Evolutionary conservation across 2,888 invertebrate species (phyloP).

Genomic region (Crepidodera aurea): DNA sequence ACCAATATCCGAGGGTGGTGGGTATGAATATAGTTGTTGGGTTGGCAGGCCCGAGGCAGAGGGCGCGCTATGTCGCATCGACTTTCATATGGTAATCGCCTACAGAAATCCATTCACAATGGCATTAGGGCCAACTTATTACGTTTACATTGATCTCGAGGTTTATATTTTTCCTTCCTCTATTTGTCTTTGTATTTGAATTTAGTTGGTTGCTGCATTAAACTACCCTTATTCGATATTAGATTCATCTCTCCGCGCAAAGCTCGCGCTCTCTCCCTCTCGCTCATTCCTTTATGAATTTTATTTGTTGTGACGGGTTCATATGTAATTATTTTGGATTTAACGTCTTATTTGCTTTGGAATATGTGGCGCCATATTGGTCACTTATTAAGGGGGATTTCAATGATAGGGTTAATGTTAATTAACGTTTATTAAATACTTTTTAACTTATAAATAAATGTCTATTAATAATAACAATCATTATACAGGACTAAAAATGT

Average conservation of each 20-base stretch:
- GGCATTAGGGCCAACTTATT: constrained; percentile 63
- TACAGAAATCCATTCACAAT: constrained; percentile 62
- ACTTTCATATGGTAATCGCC: constrained; percentile 62
- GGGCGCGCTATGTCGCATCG: constrained; percentile 54
- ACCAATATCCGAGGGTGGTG: constrained; percentile 59
- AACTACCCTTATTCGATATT: constrained; percentile 41
- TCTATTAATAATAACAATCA: too few relatives aligned
- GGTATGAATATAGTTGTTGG: constrained; percentile 54
- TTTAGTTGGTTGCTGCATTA: constrained; percentile 56
- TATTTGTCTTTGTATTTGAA: constrained; percentile 63
- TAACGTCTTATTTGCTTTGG: constrained; percentile 35
- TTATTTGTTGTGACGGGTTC: constrained; percentile 49
- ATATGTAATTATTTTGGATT: constrained; percentile 47
- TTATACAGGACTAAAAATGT: too few relatives aligned
- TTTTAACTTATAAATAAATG: too few relatives aligned
- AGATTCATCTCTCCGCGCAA: constrained; percentile 29
- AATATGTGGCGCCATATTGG: constrained; percentile 10
- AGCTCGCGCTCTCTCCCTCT: constrained; percentile 19
- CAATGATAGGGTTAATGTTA: neutral
- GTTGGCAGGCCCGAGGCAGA: constrained; percentile 53
- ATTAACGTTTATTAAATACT: too few relatives aligned
- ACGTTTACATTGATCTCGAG: constrained; percentile 64
- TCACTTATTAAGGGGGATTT: constrained; percentile 23
- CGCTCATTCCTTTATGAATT: constrained; percentile 38
- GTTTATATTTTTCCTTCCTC: constrained; percentile 61